Percentiles rank a stretch among this genome's conserved stretches.
phyloP scores from a whole-genome alignment of 2,113 vertebrate genomes.

The Aegypius monachus region DNA sequence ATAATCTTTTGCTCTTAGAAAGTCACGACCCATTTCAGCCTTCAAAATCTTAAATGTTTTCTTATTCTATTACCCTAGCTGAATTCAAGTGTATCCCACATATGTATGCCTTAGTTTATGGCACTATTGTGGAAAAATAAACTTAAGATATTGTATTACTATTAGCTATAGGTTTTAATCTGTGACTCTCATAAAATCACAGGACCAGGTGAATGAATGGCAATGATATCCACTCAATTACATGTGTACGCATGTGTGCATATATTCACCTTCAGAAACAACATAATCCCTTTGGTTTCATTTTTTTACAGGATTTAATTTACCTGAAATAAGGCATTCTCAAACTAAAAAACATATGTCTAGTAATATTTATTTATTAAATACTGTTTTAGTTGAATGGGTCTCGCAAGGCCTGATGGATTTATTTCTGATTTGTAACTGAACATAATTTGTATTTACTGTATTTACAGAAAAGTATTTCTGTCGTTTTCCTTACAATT shows the following conservation, averaged over 20 bases:
- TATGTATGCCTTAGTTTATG: not conserved
- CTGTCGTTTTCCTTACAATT: not conserved
- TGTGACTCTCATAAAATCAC: not conserved
- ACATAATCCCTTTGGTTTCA: rapidly evolving
- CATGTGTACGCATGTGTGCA: rapidly evolving
- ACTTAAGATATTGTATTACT: not conserved
- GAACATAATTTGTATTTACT: not conserved
- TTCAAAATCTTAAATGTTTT: not conserved
- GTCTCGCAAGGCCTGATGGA: rapidly evolving
- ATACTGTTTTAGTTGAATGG: not conserved
- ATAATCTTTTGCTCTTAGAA: not conserved
- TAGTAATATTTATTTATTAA: not conserved
- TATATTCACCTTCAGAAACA: not conserved
- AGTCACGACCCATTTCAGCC: not conserved
- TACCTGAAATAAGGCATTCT: not conserved
- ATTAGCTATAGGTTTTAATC: not conserved
- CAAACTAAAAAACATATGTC: not conserved
- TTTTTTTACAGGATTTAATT: not conserved
- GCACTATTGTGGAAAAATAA: not conserved
- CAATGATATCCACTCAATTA: not conserved
- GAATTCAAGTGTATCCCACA: not conserved
- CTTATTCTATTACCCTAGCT: not conserved
- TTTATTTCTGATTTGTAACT: not conserved
- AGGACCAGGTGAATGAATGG: not conserved
- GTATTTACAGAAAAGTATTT: not conserved